Evolutionary conservation across 2,113 vertebrate genomes (phyloP), one percentile per base, ranked within the genome.

Genomic region (Mustela lutreola): DNA sequence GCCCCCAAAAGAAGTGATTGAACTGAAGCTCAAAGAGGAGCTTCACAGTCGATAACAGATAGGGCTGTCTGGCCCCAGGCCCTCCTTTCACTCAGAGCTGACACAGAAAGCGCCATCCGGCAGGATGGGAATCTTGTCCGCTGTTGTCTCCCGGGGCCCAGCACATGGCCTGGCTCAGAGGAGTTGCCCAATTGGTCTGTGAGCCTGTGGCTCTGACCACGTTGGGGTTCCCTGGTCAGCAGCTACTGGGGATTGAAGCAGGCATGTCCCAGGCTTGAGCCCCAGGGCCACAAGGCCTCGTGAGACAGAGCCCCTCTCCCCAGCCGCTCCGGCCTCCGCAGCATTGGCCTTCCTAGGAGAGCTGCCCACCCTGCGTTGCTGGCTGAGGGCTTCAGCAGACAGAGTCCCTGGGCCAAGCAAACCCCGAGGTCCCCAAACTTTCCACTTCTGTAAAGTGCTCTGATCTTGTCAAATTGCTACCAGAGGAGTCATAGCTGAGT

Each of bases 391-490:
- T 92, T 21, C 26, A 79, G 50, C 48, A 96, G 95, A 63, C 82
- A 73, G 79, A 95, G 84, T 96, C 94, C 79, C 71, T 0, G 42
- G 88, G 89, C 94, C 98, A 83, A 60, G n/a, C 94, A 98, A 98
- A 97, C 92, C 89, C 89, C 50, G 18, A 98, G 96, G 96, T 98
- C 97, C 88, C 63, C 91, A 98, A 90, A 96, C 86, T 98, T 96
- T 62, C 87, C 19, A 65, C 96, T 98, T 96, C 84, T 75, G 86
- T 84, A 83, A 60, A 98, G 93, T 92, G 84, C 90, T 98, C 91
- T 98, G 90, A 93, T 97, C 97, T 98, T 98, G 95, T 97, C 95
- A 98, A 93, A 98, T 94, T 93, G 92, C 96, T 97, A 98, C 95
- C 89, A 93, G 92, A 96, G 82, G 97, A 96, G 89, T 97, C 97